A percentile compares a stretch with the other conserved stretches of the same genome.
phyloP scores from a whole-genome alignment of 1,140 invertebrate species.

The Eciton burchellii region DNA sequence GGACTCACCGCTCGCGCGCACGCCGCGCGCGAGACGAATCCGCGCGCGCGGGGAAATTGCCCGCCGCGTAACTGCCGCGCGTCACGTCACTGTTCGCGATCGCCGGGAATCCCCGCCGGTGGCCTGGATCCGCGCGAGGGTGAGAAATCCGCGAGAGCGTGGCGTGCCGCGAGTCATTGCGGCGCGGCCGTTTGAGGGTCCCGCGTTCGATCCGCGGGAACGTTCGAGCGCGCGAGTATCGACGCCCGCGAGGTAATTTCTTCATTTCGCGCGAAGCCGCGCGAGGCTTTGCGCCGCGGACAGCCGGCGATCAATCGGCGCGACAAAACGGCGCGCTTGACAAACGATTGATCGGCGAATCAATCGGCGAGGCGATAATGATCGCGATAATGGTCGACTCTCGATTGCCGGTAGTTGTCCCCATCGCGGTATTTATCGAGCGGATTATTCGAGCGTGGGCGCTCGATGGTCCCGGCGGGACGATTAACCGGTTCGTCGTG shows the following conservation, averaged over 20 bases:
- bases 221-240: conserved; percentile 9
- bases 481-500: not conserved
- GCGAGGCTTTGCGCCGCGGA: not conserved
- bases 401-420: too few relatives aligned
- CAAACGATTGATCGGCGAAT: too few relatives aligned
- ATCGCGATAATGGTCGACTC: too few relatives aligned
- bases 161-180: conserved; percentile 44
- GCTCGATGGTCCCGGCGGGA: not conserved
- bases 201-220: conserved; percentile 26
- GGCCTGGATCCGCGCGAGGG: too few relatives aligned
- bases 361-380: too few relatives aligned
- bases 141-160: conserved; percentile 30
- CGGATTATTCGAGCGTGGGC: not conserved
- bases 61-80: conserved; percentile 54
- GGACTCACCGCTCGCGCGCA: conserved; percentile 31
- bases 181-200: conserved; percentile 1
- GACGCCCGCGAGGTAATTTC: conserved; percentile 39
- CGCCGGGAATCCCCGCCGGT: conserved; percentile 17
- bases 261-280: conserved; percentile 40
- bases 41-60: conserved; percentile 55
- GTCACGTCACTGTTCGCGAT: conserved; percentile 49
- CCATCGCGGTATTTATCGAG: not conserved
- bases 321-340: not conserved
- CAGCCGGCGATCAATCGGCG: not conserved
- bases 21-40: conserved; percentile 60